Evolutionary conservation across 1,140 invertebrate species (phyloP).

Genomic region (Camponotus floridanus): DNA sequence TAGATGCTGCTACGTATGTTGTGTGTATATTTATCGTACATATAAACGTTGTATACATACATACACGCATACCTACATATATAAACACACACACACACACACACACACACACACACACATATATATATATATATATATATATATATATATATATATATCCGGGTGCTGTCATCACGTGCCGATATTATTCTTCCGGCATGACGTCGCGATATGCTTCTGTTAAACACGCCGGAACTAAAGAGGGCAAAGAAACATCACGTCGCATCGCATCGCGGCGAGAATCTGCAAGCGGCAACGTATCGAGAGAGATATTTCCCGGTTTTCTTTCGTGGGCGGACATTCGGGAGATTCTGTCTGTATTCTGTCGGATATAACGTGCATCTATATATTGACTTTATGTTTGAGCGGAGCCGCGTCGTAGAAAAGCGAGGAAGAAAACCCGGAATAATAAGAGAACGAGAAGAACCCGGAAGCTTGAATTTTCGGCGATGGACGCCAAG

Average conservation of each 20-base stretch:
- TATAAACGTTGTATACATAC: background rate
- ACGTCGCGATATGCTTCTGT: conserved; percentile 55
- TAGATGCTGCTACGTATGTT: background rate
- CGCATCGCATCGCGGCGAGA: background rate
- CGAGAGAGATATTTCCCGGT: conserved; percentile 34
- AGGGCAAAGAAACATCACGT: conserved; percentile 55
- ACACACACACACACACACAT: background rate
- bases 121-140: background rate
- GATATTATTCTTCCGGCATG: conserved; percentile 45
- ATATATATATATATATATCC: background rate
- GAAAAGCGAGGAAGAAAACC: conserved; percentile 2
- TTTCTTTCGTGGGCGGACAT: conserved; percentile 17
- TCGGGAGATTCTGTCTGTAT: conserved; percentile 44
- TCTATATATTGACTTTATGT: conserved; percentile 36
- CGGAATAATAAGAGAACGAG: conserved; percentile 32
- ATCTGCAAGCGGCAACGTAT: conserved; percentile 48
- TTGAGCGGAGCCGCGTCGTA: conserved; percentile 4
- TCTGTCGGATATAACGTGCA: conserved; percentile 48
- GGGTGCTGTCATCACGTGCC: conserved; percentile 36
- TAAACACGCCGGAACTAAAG: conserved; percentile 65
- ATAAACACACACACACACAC: background rate
- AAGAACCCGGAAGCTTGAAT: conserved; percentile 21
- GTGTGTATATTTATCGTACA: background rate
- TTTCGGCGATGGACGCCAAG: conserved; percentile 30
- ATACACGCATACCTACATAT: background rate